Base-by-base conservation (phyloP, 2,888 invertebrate genomes). In the Clostera curtula region DNA sequence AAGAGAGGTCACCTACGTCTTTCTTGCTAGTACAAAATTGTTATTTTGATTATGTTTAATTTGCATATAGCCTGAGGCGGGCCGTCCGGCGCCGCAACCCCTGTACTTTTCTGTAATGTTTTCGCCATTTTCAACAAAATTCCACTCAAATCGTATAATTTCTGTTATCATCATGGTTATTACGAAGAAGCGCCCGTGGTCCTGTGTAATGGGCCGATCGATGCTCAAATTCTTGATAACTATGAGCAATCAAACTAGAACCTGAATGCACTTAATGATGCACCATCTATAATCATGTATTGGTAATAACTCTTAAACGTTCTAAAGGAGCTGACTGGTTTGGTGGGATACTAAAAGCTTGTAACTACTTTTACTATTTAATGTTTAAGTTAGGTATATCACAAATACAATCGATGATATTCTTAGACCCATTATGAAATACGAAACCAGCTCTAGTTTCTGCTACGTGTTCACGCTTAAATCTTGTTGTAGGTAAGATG, bases 81-180 rank as follows among this genome's bases (percentile, higher is more conserved):
- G 69, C 57, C 57, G 63, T 44, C 52, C 72, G 64, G 65, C 67
- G 67, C 70, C 67, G 68, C 74, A 62, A 75, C 75, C 79, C 82
- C 79, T 70, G 76, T 80, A 79, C 74, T 82, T 82, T 82, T 77
- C 76, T 77, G 75, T 80, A 82, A 83, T 83, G 75, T 83, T 82
- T 83, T 83, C 82, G 82, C 83, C 82, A 77, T 83, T 82, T 82
- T 69, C 77, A 80, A 82, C 82, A 79, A 82, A 82, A 80, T 82
- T 83, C 82, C 83, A 51, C 62, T 73, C 83, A 82, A 83, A 82
- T 83, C 74, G 66, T 82, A 80, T 83, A 83, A 83, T 83, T 79
- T 82, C 70, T 68, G 69, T 61, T 66, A 71, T 80, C 69, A 83
- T 83, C 79, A 83, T 80, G 72, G 75, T 79, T 74, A 83, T 83